Percentiles rank a stretch among this genome's conserved stretches.
phyloP scores from a whole-genome alignment of 2,797 vertebrate genomes.

The Takifugu rubripes region DNA sequence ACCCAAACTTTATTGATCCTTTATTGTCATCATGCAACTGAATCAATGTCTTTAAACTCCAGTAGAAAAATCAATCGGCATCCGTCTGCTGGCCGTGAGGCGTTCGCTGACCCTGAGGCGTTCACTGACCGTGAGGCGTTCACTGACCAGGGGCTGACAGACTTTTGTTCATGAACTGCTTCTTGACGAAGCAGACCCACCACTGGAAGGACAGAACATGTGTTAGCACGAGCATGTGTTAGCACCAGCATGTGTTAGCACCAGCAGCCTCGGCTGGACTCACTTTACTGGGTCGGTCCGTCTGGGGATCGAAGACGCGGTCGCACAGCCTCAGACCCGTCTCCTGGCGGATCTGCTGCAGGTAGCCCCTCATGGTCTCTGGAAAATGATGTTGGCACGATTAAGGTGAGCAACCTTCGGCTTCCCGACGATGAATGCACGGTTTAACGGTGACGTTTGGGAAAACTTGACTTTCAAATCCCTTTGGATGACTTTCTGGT shows the following conservation, averaged over 20 bases:
- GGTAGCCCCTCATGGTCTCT: conserved; percentile 95
- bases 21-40: too few species aligned
- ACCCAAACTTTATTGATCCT: too few species aligned
- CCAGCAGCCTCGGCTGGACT: conserved; percentile 24
- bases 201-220: conserved; percentile 75
- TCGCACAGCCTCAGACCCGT: conserved; percentile 94
- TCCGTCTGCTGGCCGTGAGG: conserved; percentile 18
- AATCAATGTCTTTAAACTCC: neutral
- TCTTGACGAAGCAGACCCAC: conserved; percentile 99
- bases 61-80: neutral
- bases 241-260: neutral
- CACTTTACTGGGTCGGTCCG: conserved; percentile 98
- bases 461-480: too few species aligned
- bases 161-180: conserved; percentile 99
- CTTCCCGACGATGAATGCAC: too few species aligned
- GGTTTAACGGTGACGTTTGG: too few species aligned
- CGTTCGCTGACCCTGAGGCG: neutral
- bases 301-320: conserved; percentile 96
- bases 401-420: too few species aligned
- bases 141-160: conserved; percentile 94
- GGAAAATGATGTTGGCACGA: conserved; percentile 8
- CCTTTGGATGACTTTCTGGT: too few species aligned
- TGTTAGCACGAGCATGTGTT: neutral
- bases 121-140: conserved; percentile 31
- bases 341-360: conserved; percentile 96